These are phyloP conservation scores for Xestia xanthographa DNA, from an alignment of 2,888 invertebrate species.

Conservation along the genomic window DNA sequence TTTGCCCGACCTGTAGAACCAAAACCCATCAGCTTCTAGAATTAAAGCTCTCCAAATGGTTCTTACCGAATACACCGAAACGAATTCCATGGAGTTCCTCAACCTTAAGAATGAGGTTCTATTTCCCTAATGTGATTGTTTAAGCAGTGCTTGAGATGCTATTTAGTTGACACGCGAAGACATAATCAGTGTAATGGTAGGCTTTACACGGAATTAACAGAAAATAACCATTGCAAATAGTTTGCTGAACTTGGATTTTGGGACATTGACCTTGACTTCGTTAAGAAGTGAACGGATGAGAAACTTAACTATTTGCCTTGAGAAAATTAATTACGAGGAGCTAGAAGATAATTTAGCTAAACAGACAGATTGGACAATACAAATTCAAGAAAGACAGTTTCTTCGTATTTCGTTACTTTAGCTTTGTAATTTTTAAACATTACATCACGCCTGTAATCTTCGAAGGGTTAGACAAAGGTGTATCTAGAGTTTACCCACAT, in stretches of 20 bases:
- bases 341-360: background rate
- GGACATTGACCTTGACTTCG: background rate
- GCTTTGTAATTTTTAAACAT: too few relatives aligned
- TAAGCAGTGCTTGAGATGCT: conserved; percentile 17
- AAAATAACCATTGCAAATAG: conserved; percentile 7
- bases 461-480: too few relatives aligned
- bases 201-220: conserved; percentile 11
- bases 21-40: too few relatives aligned
- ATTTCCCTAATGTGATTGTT: conserved; percentile 52
- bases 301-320: background rate
- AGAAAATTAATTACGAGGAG: background rate
- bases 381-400: too few relatives aligned
- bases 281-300: background rate
- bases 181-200: conserved; percentile 51
- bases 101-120: conserved; percentile 2
- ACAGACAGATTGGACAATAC: too few relatives aligned
- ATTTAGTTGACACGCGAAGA: conserved; percentile 51
- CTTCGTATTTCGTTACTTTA: too few relatives aligned
- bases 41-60: background rate
- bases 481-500: too few relatives aligned
- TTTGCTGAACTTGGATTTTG: conserved; percentile 10
- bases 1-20: too few relatives aligned
- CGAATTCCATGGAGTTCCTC: background rate
- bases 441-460: too few relatives aligned
- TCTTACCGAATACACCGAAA: conserved; percentile 13